Base-by-base conservation (phyloP, 2,888 invertebrate genomes). In the Drosophila cyrtoloma region DNA sequence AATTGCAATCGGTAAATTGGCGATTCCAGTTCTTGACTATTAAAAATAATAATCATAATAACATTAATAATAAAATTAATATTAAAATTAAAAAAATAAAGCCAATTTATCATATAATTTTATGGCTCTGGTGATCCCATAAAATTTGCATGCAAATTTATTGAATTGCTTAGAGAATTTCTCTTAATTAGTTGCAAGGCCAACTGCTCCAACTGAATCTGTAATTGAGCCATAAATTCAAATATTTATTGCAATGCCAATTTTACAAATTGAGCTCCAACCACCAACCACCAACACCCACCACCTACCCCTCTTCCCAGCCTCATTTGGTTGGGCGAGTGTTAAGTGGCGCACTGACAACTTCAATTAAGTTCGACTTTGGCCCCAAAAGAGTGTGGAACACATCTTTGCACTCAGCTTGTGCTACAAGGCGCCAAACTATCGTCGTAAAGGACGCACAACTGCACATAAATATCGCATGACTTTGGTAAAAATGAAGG, bases 391-490 rank as follows among this genome's bases (percentile, higher is more conserved):
- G 61, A 64, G 42, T 55, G 60, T 77, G 71, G 10, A 72, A 86
- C 89, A 89, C 56, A 72, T 52, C 72, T 86, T 86, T 81, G 62
- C 84, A 84, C 89, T 84, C 79, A 75, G 63, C 71, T 47, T 56
- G 39, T 55, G 19, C 56, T 50, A 59, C 68, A 57, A 60, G 55
- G 64, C 44, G 51, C 30, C 55, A 77, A 75, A 72, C 77, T 69
- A 70, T 56, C 12, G 44, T 42, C 44, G 62, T 67, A 66, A 67
- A 69, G 69, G 22, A 37, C 52, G 65, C 72, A 37, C 52, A 80
- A 85, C 86, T 75, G 78, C 79, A 72, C 82, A 76, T 84, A 82
- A 89, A 82, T 84, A 75, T 84, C 68, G 71, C 77, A 87, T 84
- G 85, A 87, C 85, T 88, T 84, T 81, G 75, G 66, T 69, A 64